Evolutionary conservation across 2,797 vertebrate genomes (phyloP), one percentile per base, ranked within the genome.

Genomic region (Pipistrellus pygmaeus): DNA sequence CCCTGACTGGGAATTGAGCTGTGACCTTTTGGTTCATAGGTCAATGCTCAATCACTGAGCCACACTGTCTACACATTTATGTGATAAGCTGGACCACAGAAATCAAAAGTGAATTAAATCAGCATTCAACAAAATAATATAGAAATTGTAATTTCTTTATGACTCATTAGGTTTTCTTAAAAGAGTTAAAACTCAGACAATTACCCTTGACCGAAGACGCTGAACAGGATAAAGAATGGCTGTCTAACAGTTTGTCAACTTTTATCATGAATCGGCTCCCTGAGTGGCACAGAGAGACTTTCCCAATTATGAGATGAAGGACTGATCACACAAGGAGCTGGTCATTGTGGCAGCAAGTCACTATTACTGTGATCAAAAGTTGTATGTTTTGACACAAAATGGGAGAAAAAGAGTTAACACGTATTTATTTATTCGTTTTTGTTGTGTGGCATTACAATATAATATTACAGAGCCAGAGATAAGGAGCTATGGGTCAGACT

Each of bases 101-200:
- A 68, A 69, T 71, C 27, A 92, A 78, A 93, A 44, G 12, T 7
- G 53, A 78, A 68, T 91, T 27, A 84, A 95, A 32, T 68, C 51
- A 44, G 3, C 25, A 13, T 44, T 80, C 83, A n/a, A 32, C 48
- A 68, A 44, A 85, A 20, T 85, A 25, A 44, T 21, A 17, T 6
- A 73, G 17, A 62, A 53, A 38, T 38, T 66, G 5, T 25, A 18
- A 44, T 72, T 82, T 85, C 11, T 55, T 85, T 88, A 44, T 51
- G 44, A 82, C 27, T 71, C 38, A 41, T 38, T 60, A 44, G 13
- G 46, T 64, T 73, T 90, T 92, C 81, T 75, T 66, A 62, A 73
- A 93, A 38, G 44, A 78, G 30, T 73, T 85, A 53, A 85, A 68
- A 90, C 20, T 69, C 72, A 5, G 8, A 55, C 20, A 73, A 48